These are phyloP conservation scores for Montipora foliosa DNA, from an alignment of 64 coral and sea anemone genomes.

Conservation along the genomic window DNA sequence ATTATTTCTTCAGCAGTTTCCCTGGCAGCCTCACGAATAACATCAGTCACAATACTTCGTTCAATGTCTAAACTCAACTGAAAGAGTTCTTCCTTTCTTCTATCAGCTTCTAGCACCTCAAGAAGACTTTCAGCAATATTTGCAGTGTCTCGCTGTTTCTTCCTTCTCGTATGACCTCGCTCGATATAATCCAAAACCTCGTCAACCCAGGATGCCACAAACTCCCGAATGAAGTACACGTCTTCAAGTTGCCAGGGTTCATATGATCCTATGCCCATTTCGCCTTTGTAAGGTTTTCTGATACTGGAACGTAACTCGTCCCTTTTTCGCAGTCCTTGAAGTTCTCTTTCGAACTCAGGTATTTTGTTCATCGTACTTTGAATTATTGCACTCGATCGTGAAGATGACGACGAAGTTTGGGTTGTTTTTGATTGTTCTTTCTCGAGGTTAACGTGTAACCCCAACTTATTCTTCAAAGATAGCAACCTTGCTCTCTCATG, in stretches of 20 bases:
- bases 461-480: conserved; percentile 14
- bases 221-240: conserved; percentile 88
- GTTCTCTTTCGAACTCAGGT: conserved; percentile 60
- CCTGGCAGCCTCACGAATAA: background rate
- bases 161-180: conserved; percentile 25
- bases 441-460: background rate
- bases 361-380: conserved; percentile 69
- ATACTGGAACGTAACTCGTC: conserved; percentile 48
- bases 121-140: conserved; percentile 55
- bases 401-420: conserved; percentile 5
- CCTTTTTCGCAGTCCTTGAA: conserved; percentile 48
- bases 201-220: conserved; percentile 77
- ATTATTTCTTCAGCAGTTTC: conserved; percentile 47
- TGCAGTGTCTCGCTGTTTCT: background rate
- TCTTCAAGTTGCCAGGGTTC: conserved; percentile 95
- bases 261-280: conserved; percentile 86
- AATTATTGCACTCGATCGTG: conserved; percentile 37
- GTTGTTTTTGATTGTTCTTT: background rate
- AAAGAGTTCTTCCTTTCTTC: conserved; percentile 11
- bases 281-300: conserved; percentile 75
- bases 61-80: conserved; percentile 19
- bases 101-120: conserved; percentile 62
- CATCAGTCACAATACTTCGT: conserved; percentile 25
- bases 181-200: conserved; percentile 82
- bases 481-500: conserved; percentile 30